Evolutionary conservation across 2,113 vertebrate genomes (phyloP), one percentile per base, ranked within the genome.

Genomic region (Scytalopus superciliaris): DNA sequence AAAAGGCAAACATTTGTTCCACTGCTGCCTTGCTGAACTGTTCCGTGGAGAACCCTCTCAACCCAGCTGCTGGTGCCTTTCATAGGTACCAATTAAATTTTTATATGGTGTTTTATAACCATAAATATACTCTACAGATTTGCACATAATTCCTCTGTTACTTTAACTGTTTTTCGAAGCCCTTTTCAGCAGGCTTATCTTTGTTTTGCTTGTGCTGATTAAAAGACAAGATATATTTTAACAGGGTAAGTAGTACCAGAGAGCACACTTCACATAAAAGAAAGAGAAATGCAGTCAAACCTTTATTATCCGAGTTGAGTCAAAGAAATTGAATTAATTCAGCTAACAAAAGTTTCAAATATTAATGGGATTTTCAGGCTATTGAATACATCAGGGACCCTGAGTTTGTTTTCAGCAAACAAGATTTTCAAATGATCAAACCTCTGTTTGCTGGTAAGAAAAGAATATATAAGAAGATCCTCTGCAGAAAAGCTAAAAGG

Each of bases 171-270:
- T 89, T 95, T 92, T 94, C 80, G 89, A 94, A 89, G 69, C 74
- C 80, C 31, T 84, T 95, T 93, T 75, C 86, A 84, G 60, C 45
- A 75, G 83, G 52, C 90, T 95, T 95, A 84, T 96, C 96, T 95
- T 92, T 96, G 94, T 96, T 97, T 95, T 92, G 52, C 86, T 94
- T 86, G 82, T 88, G 85, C 92, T 96, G 95, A 96, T 97, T 94
- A 96, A 96, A 96, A 96, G 88, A 73, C 25, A 63, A 96, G 94
- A 96, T 96, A 94, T 93, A 93, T 90, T 96, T 96, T 95, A 96
- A 92, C 89, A 94, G 94, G 52, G 31, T 93, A 84, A 93, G 80
- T 94, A 87, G 69, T 92, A 94, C 56, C 57, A 89, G 85, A 78
- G 82, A 92, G 83, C 92, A 90, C 76, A 78, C 40, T 92, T 95